These are phyloP conservation scores for Sebastes taczanowskii DNA, from an alignment of 2,797 vertebrate species.

Conservation along the genomic window DNA sequence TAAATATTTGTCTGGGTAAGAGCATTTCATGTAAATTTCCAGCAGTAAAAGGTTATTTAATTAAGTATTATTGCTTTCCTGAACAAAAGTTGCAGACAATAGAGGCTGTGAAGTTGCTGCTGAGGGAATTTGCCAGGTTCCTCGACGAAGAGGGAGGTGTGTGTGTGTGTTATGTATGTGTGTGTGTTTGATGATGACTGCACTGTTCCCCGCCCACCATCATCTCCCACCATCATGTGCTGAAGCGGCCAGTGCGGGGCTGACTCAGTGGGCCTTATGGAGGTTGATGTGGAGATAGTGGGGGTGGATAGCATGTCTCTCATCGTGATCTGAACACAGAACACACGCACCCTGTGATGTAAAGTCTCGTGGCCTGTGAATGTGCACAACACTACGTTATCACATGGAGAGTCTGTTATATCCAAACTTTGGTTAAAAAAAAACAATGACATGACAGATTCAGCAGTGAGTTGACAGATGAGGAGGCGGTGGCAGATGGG, in stretches of 20 bases:
- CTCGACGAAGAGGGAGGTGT: constrained; percentile 24
- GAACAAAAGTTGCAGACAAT: constrained; percentile 32
- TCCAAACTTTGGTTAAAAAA: neutral
- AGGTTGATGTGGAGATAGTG: constrained; percentile 73
- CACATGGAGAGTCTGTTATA: neutral
- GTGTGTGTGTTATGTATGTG: constrained; percentile 23
- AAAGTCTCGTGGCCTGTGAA: neutral
- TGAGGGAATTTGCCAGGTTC: constrained; percentile 34
- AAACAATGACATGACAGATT: neutral
- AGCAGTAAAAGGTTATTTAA: constrained; percentile 29
- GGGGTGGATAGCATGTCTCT: constrained; percentile 73
- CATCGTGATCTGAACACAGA: constrained; percentile 59
- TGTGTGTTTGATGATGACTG: constrained; percentile 66
- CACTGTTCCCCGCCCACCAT: constrained; percentile 76
- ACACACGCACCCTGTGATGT: neutral
- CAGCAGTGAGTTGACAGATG: constrained; percentile 43
- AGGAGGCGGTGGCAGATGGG: constrained; percentile 41
- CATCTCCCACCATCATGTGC: constrained; percentile 73
- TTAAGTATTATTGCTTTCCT: constrained; percentile 25
- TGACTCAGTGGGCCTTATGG: constrained; percentile 82
- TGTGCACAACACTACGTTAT: neutral
- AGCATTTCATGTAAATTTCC: neutral
- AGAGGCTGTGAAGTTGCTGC: constrained; percentile 21
- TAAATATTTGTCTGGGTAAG: constrained; percentile 1
- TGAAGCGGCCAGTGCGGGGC: constrained; percentile 57